Base-by-base conservation (phyloP, 53 echinoderm and acorn worm species). In the Paracentrotus lividus region DNA sequence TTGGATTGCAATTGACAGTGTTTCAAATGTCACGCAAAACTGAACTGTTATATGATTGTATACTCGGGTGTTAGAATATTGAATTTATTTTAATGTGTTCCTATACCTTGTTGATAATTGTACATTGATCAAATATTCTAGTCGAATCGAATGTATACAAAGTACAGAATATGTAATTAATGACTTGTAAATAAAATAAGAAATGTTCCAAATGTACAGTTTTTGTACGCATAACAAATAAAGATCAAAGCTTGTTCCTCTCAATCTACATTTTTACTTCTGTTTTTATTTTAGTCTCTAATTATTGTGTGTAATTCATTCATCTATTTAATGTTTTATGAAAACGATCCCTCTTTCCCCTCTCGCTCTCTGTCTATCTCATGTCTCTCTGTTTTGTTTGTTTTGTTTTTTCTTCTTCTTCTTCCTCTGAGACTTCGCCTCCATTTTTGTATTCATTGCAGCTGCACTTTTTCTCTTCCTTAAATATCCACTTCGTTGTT, bases 191-290 rank as follows among this genome's bases (percentile, higher is more conserved):
- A 81, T 81, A 81, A 81, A 26, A 45, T 26, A 81, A 45, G 33
- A 81, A 81, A 81, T 86, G 56, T 55, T 86, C 56, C 86, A 86
- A 86, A 86, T 86, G 86, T 86, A 86, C 86, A 86, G 86, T 56
- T 86, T 86, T 86, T 86, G 86, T 86, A 86, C 86, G 86, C 86
- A 55, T 86, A 53, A 86, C 57, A 86, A 86, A 86, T 86, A 86
- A 86, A 86, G 54, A 86, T 86, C 56, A 86, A n/a, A 86, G 86
- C 86, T 86, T 86, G 54, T 86, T 86, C 86, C 86, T 86, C 86
- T 86, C 56, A 86, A 47, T 45, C 10, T n/a, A n/a, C 1, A 40
- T 1, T 36, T 40, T 72, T 40, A 10, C 18, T 4, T 20, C n/a
- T 18, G 36, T 40, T 20, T 72, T 72, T 72, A 5, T 40, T 40